Evolutionary conservation across 2,797 vertebrate genomes (phyloP).

Genomic region (Caiman crocodilus): DNA sequence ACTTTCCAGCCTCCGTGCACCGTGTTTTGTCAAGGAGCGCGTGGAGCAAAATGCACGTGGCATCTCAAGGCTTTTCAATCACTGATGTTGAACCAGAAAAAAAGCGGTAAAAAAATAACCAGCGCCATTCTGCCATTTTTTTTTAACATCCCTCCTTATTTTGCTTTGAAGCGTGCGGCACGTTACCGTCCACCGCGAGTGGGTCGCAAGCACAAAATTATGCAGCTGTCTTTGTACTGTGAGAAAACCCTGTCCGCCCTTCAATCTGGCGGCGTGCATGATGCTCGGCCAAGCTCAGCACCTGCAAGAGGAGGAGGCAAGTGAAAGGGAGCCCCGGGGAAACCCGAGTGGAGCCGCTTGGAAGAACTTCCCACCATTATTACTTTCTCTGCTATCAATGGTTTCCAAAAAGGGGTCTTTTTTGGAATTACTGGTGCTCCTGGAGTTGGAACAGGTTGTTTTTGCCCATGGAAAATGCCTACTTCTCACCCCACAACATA

Average conservation of each 20-base stretch:
- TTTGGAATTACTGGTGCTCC: neutral
- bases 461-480: neutral
- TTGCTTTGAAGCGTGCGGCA: neutral
- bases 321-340: neutral
- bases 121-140: neutral
- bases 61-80: neutral
- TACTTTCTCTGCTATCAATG: neutral
- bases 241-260: neutral
- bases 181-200: neutral
- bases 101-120: neutral
- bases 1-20: neutral
- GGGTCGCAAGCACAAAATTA: neutral
- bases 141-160: neutral
- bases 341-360: rapidly evolving
- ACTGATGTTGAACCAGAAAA: neutral
- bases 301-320: rapidly evolving
- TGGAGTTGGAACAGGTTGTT: neutral
- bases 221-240: neutral
- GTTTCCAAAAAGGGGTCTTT: neutral
- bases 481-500: neutral
- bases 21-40: neutral
- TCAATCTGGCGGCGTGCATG: neutral
- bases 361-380: rapidly evolving
- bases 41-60: neutral
- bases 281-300: neutral